Evolutionary conservation across 2,888 invertebrate species (phyloP).

Genomic region (Melipona beecheii): DNA sequence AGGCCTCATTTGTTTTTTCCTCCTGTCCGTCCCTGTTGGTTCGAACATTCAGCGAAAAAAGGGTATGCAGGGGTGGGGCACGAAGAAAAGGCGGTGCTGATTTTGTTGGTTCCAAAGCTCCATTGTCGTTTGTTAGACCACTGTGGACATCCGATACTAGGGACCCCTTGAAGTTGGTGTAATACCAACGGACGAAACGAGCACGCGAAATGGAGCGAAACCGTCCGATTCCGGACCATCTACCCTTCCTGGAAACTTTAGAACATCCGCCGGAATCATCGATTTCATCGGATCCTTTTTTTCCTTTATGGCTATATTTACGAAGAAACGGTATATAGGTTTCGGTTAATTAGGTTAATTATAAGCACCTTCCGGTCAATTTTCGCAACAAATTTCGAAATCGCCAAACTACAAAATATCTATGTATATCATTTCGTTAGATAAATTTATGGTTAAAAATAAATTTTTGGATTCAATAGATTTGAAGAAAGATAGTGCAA

Average conservation of each 20-base stretch:
- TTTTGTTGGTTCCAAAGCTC: constrained; percentile 73
- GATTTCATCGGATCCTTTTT: constrained; percentile 49
- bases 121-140: constrained; percentile 64
- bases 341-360: constrained; percentile 62
- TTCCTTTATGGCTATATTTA: neutral
- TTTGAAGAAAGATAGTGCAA: too few species aligned
- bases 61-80: constrained; percentile 66
- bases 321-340: constrained; percentile 39
- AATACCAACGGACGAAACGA: constrained; percentile 55
- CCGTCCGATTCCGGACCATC: constrained; percentile 73
- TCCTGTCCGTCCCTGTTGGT: constrained; percentile 5
- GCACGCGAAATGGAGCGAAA: constrained; percentile 75
- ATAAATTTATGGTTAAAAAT: neutral
- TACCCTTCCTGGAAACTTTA: constrained; percentile 73
- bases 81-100: constrained; percentile 81
- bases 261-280: constrained; percentile 78
- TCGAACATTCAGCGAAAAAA: constrained; percentile 56
- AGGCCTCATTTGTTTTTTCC: constrained; percentile 25
- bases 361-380: constrained; percentile 19
- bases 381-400: too few species aligned
- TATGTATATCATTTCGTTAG: too few species aligned
- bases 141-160: constrained; percentile 75
- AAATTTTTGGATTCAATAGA: neutral
- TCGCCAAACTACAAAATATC: too few species aligned
- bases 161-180: constrained; percentile 37